Base-by-base conservation (phyloP, 1,140 invertebrate genomes). In the Drosophila littoralis region DNA sequence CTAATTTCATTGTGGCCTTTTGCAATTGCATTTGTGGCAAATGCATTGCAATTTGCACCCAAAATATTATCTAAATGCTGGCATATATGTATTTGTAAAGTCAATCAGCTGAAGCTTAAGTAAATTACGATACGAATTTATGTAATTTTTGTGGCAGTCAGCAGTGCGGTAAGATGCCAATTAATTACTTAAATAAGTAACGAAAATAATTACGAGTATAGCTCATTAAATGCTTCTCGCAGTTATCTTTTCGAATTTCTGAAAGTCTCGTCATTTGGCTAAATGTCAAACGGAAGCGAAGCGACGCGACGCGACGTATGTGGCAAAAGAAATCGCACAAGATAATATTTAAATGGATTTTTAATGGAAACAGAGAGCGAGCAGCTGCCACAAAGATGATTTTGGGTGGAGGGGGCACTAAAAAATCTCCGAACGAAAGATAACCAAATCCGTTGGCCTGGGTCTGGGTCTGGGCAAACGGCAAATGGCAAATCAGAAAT, bases 271-370 rank as follows among this genome's bases (percentile, higher is more conserved):
- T 66, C 66, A 75, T 78, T 71, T 78, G 74, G 75, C 70, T 78
- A 75, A 78, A 75, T 80, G 75, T 82, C 77, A 82, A 79, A 68
- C 63, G 67, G 75, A 71, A 59, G 77, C 60, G 45, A 38, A 22
- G 9, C 42, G 57, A n/a, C 42, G 48, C 42, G 57, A n/a, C 42
- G 48, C 36, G 58, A 60, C 61, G 50, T 55, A 51, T 67, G 46
- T 69, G 77, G 46, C 38, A 38, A 28, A 50, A 54, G 22, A 68
- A 79, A 60, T 68, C 77, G 60, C 40, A 67, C 22, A 38, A 72
- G 78, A 83, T 82, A 81, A 78, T 81, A 68, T 72, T 75, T 78
- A 78, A 83, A 83, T 81, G 78, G 80, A 78, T 83, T 83, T 81
- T 83, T 83, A 83, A 83, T 83, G 80, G 80, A 83, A 72, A 68